Conservation (phyloP, 1,140 invertebrate species). For the Drosophila pruinosa region DNA sequence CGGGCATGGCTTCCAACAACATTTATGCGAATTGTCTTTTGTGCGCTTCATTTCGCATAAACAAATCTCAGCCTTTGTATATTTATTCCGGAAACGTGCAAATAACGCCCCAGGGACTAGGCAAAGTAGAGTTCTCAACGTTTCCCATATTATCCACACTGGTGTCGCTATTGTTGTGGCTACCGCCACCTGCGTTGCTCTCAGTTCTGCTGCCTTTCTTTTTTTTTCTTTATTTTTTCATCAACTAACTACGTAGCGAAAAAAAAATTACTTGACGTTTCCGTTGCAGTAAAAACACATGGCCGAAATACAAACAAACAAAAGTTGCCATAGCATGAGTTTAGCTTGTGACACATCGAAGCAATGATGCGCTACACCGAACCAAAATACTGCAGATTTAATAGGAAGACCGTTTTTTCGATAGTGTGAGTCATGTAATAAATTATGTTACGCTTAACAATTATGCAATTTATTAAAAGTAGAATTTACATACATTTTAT, state of each 20-base stretch:
- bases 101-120: constrained; percentile 78
- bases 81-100: constrained; percentile 80
- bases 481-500: too few species aligned
- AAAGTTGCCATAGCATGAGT: constrained; percentile 21
- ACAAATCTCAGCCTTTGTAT: constrained; percentile 77
- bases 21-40: constrained; percentile 80
- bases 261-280: constrained; percentile 78
- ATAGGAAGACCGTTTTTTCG: too few species aligned
- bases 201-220: constrained; percentile 25
- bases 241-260: constrained; percentile 74
- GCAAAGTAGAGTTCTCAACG: constrained; percentile 60
- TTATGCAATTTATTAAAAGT: too few species aligned
- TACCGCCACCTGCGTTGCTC: constrained; percentile 62
- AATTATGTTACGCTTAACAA: too few species aligned
- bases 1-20: constrained; percentile 43
- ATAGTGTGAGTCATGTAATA: too few species aligned
- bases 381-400: too few species aligned
- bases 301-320: constrained; percentile 72
- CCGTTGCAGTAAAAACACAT: constrained; percentile 80
- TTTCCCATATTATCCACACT: constrained; percentile 19
- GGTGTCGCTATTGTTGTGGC: constrained; percentile 63
- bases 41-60: constrained; percentile 79
- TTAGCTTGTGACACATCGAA: constrained; percentile 5
- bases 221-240: constrained; percentile 43
- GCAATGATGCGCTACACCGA: constrained; percentile 4